These are phyloP conservation scores for Trichogramma pretiosum DNA, from an alignment of 1,140 invertebrate genomes.

Conservation along the genomic window DNA sequence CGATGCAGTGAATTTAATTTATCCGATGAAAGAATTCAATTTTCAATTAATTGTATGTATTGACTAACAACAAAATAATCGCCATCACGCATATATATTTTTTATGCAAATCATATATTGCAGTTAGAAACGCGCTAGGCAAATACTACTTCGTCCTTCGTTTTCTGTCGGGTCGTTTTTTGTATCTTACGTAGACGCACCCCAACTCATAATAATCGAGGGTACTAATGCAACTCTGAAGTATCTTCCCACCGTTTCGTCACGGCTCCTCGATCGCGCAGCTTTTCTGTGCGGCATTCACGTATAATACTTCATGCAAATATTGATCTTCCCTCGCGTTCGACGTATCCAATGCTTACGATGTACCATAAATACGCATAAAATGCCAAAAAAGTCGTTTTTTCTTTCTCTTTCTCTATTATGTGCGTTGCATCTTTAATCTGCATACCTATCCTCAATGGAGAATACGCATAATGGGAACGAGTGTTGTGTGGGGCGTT, in stretches of 20 bases:
- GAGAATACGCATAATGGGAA: conserved; percentile 8
- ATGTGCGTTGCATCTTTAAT: conserved; percentile 31
- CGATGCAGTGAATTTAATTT: too few species aligned
- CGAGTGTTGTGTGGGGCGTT: conserved; percentile 11
- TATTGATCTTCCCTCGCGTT: conserved; percentile 28
- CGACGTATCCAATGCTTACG: conserved; percentile 3
- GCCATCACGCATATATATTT: too few species aligned
- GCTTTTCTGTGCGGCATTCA: conserved; percentile 19
- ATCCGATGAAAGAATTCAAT: too few species aligned
- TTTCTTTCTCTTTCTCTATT: conserved; percentile 9
- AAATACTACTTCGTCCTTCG: too few species aligned
- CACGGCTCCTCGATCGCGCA: conserved; percentile 28
- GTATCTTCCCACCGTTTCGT: conserved; percentile 32
- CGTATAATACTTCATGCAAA: conserved; percentile 42
- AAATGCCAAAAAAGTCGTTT: conserved; percentile 8
- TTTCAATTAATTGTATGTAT: too few species aligned
- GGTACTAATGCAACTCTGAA: conserved; percentile 16
- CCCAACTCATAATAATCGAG: conserved; percentile 23
- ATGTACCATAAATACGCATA: conserved; percentile 27
- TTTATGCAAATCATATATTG: too few species aligned
- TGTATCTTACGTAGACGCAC: conserved; percentile 4
- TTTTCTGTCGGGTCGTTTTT: not conserved
- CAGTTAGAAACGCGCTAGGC: too few species aligned
- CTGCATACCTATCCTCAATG: conserved; percentile 18
- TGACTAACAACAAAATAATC: too few species aligned